These are phyloP conservation scores for Leptinotarsa tumamoca DNA, from an alignment of 2,888 invertebrate genomes.

Conservation along the genomic window DNA sequence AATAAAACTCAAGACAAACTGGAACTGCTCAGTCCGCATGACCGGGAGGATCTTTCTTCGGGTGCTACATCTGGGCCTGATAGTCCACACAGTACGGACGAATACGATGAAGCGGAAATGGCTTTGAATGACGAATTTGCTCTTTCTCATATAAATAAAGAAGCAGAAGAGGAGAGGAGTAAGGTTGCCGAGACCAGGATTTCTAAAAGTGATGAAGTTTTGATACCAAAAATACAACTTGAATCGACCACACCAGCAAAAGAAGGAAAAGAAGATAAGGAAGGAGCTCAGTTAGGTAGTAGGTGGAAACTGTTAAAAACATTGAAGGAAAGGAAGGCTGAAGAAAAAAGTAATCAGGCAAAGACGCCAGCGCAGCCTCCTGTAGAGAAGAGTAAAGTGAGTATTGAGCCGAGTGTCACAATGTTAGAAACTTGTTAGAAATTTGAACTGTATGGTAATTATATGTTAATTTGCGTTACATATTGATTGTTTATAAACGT, in stretches of 20 bases:
- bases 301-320: conserved; percentile 94
- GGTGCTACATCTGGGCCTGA: conserved; percentile 92
- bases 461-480: no score
- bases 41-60: conserved; percentile 70
- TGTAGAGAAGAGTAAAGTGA: conserved; percentile 77
- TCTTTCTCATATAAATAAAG: conserved; percentile 62
- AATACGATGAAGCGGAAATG: conserved; percentile 76
- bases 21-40: conserved; percentile 53
- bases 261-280: conserved; percentile 63
- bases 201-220: conserved; percentile 49
- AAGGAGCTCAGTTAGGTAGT: conserved; percentile 76
- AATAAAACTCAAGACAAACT: conserved; percentile 31
- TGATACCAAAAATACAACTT: conserved; percentile 69
- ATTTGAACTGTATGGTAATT: neutral
- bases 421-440: neutral
- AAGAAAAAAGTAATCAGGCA: conserved; percentile 82
- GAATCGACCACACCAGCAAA: conserved; percentile 61
- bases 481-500: no score
- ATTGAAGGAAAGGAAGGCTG: conserved; percentile 88
- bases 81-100: conserved; percentile 82
- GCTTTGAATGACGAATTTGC: conserved; percentile 66
- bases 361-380: conserved; percentile 73
- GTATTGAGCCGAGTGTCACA: conserved; percentile 58
- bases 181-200: conserved; percentile 54
- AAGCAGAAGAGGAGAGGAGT: conserved; percentile 49